Conservation (phyloP, 37 sponge, comb jelly and placozoan genomes). For the Halisarca cf. caerulea region DNA sequence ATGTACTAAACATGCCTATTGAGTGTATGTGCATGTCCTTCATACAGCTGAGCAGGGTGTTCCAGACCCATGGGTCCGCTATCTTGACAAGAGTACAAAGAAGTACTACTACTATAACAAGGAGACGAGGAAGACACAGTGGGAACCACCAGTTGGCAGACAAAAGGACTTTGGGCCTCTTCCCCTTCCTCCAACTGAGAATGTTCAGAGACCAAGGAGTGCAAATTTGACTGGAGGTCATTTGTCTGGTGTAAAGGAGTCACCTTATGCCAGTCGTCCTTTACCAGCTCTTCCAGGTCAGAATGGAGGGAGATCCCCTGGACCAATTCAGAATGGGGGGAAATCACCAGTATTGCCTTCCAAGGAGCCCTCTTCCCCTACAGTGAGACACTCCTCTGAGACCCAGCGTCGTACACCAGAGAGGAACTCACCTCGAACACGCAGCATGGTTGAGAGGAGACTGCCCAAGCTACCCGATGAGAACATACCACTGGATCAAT, state of each 20-base stretch:
- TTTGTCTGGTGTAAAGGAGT: background rate
- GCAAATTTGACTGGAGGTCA: background rate
- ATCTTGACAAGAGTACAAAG: slow-evolving; percentile 33
- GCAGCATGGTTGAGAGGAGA: too few relatives aligned
- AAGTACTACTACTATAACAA: slow-evolving; percentile 47
- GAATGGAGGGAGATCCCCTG: background rate
- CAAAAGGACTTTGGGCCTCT: background rate
- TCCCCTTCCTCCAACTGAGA: background rate
- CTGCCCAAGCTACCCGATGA: too few relatives aligned
- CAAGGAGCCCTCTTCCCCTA: too few relatives aligned
- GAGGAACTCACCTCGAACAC: too few relatives aligned
- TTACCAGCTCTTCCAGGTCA: background rate
- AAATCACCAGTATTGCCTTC: background rate
- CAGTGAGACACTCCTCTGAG: too few relatives aligned
- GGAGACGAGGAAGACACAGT: slow-evolving; percentile 36
- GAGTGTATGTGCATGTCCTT: too few relatives aligned
- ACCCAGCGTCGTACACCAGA: too few relatives aligned
- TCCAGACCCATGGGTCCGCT: slow-evolving; percentile 55
- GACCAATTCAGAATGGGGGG: background rate
- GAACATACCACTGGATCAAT: too few relatives aligned
- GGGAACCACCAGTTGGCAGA: slow-evolving; percentile 44
- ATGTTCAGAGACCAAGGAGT: background rate
- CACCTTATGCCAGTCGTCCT: background rate
- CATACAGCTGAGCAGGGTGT: background rate
- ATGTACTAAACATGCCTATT: too few relatives aligned